Evolutionary conservation across 2,797 vertebrate genomes (phyloP), one percentile per base, ranked within the genome.

Genomic region (Oophaga sylvatica): DNA sequence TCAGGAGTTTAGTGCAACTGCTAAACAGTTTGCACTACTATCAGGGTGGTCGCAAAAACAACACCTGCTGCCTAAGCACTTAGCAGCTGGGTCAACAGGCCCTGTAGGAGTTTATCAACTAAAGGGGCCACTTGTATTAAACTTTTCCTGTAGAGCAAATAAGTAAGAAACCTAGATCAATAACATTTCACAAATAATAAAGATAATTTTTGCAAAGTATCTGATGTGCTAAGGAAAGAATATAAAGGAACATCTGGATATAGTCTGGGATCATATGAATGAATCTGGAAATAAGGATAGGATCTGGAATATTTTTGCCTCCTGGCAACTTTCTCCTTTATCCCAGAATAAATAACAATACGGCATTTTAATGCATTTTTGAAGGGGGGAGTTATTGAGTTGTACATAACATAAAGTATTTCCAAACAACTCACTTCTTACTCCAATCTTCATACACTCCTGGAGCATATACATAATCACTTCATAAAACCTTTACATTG

Each of bases 41-140:
- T 96, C 97, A 97, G 98, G 97, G 97, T 98, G 98, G 97, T 96
- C 97, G 95, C 97, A 97, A 97, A 98, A 98, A 97, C 97, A 97
- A 96, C 97, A 99, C 97, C 98, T 97, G 97, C 97, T 96, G 95
- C 95, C 96, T 95, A 95, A 95, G 95, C 96, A 95, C 97, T 97
- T 96, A 96, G 97, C 98, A 99, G 98, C 97, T 99, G 97, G 98
- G 97, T 98, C 98, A 99, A 99, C 97, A 98, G 97, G 97, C 98
- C 96, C 97, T 96, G 96, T 97, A 97, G 97, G 97, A 98, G 98
- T 97, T 97, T 96, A 97, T 97, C 97, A 97, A 96, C 96, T 97
- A 94, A 96, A 96, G 96, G 97, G 97, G 96, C 93, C 94, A 94
- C 93, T 93, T 95, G 94, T 93, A 95, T 94, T 93, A 96, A 95